A percentile compares a stretch with the other conserved stretches of the same genome.
These are phyloP conservation scores for Dolichopus griseipennis DNA, from an alignment of 2,888 invertebrate species.

Conservation along the genomic window DNA sequence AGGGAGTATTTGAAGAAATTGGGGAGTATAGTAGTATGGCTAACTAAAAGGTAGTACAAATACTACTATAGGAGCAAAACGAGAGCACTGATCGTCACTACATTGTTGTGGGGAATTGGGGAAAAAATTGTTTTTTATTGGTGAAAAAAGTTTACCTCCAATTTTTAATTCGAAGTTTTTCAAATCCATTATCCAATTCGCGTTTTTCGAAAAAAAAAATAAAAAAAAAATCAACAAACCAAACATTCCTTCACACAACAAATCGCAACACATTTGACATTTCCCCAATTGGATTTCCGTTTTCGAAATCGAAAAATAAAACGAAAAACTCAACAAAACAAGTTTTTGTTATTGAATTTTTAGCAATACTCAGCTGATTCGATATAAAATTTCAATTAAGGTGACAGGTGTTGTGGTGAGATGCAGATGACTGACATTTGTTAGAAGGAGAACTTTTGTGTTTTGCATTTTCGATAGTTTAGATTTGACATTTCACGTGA, in stretches of 20 bases:
- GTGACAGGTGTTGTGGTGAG: no score
- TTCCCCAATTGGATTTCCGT: not conserved
- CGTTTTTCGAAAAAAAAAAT: no score
- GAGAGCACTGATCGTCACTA: not conserved
- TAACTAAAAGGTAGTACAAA: no score
- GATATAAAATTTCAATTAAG: not conserved
- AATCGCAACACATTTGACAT: not conserved
- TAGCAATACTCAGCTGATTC: slow-evolving; percentile 1
- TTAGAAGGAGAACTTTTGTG: not conserved
- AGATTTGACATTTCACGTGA: not conserved
- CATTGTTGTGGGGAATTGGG: not conserved
- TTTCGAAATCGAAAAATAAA: not conserved
- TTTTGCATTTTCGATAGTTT: not conserved
- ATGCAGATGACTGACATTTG: no score
- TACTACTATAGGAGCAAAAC: no score
- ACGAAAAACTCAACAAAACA: not conserved
- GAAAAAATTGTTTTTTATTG: not conserved
- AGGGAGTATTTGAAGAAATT: no score
- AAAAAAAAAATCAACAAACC: not conserved
- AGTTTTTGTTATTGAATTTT: not conserved
- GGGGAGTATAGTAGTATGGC: no score
- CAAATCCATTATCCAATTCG: no score
- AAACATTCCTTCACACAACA: not conserved
- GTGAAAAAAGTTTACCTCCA: not conserved
- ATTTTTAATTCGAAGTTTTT: no score